Percentiles rank a stretch among this genome's conserved stretches.
Conservation (phyloP, 2,888 invertebrate species). For the Mesodorylaimus sp. region DNA sequence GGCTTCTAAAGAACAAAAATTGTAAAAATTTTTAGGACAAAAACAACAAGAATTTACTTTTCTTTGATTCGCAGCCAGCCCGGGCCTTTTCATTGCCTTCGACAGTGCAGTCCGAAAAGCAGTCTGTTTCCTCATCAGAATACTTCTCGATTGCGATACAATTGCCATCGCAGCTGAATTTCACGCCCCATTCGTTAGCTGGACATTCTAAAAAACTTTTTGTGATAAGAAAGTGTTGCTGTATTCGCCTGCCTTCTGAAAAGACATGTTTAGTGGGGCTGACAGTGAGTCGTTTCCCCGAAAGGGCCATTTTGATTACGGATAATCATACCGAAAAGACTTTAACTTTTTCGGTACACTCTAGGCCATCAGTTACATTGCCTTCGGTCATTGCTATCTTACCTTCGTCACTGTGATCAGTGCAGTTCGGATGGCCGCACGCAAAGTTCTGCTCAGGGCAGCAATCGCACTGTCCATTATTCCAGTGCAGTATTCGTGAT, state of each 20-base stretch:
- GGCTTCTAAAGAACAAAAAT: not conserved
- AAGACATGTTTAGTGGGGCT: no score
- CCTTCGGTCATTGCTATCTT: no score
- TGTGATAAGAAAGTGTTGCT: not conserved
- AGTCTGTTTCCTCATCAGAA: not conserved
- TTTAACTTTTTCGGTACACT: no score
- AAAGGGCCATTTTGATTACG: no score
- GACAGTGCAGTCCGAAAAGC: not conserved
- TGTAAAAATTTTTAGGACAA: not conserved
- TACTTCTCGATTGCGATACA: not conserved
- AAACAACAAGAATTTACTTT: not conserved
- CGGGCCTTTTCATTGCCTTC: not conserved
- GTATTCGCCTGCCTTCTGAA: no score
- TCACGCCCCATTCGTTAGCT: not conserved
- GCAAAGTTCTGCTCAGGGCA: not conserved
- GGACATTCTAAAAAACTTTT: not conserved
- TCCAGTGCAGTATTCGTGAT: not conserved
- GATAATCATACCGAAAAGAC: no score
- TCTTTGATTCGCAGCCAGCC: not conserved
- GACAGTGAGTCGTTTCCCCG: no score
- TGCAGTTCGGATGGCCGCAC: no score
- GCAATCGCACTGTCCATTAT: constrained; percentile 1
- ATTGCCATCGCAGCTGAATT: constrained; percentile 1
- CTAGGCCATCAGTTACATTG: no score
- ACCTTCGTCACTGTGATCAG: not conserved